Base-by-base conservation (phyloP, 2,797 vertebrate genomes). In the Cygnus olor region DNA sequence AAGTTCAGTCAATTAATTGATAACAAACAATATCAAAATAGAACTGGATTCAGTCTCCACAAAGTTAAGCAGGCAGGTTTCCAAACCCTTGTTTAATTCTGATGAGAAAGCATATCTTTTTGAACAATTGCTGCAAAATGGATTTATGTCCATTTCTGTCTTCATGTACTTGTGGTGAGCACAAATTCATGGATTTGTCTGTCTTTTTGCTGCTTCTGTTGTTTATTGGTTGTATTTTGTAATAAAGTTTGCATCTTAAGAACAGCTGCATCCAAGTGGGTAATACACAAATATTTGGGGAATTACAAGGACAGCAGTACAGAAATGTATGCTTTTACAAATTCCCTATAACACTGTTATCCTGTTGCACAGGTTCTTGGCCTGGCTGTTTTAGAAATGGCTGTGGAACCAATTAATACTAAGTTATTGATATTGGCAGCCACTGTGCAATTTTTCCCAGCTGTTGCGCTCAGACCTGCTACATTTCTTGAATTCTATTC, bases 391-490 rank as follows among this genome's bases (percentile, higher is more conserved):
- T 83, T 70, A 71, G 78, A 72, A 94, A 76, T 36, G 78, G 61
- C 89, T 56, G 58, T 72, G 70, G 77, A 96, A 73, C 63, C 89
- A 94, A 89, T 95, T 94, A 95, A 93, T 66, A 42, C 81, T 88
- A 72, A 97, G 93, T 97, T 93, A 92, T 89, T 97, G 86, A 86
- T 94, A 79, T 28, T 94, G 90, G 80, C 96, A 96, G 95, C 91
- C 93, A 91, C 80, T 87, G 38, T 71, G 25, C 72, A 57, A 53
- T 47, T 66, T 68, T 68, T 80, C 79, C 85, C 96, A 96, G 95
- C 80, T 96, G 94, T 89, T 85, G 2, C 15, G n/a, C 49, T 92
- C 45, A 53, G 80, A 66, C 77, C 21, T 15, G 16, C 11, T 64
- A 6, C 12, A 18, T 66, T 63, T 85, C 77, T 56, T 73, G 63